A percentile compares a stretch with the other conserved stretches of the same genome.
Evolutionary conservation across 1,140 invertebrate genomes (phyloP).

Genomic region (Potamilus streckersoni): DNA sequence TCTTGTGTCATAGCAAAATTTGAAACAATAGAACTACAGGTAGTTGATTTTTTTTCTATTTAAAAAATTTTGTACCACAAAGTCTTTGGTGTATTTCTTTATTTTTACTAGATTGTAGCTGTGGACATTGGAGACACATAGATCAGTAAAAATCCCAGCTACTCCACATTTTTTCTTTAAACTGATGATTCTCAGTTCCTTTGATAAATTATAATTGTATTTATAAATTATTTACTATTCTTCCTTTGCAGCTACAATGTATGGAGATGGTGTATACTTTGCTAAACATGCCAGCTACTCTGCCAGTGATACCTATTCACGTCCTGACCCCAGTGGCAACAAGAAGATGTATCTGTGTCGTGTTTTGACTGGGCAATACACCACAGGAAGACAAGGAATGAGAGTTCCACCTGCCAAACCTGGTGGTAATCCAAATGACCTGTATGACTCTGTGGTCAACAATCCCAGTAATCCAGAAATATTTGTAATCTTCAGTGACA

Average conservation of each 20-base stretch:
- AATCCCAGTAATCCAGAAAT: conserved; percentile 26
- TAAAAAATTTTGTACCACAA: too few relatives aligned
- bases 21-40: too few relatives aligned
- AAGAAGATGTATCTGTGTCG: conserved; percentile 33
- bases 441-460: conserved; percentile 42
- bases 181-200: too few relatives aligned
- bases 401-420: conserved; percentile 30
- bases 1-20: too few relatives aligned
- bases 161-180: conserved; percentile 10
- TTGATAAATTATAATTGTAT: too few relatives aligned
- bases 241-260: conserved; percentile 3
- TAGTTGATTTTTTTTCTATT: too few relatives aligned
- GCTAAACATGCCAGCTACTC: conserved; percentile 24
- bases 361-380: conserved; percentile 41
- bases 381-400: conserved; percentile 10
- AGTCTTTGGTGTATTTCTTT: too few relatives aligned
- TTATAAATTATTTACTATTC: too few relatives aligned
- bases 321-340: conserved; percentile 14
- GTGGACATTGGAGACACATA: conserved; percentile 14
- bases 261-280: conserved; percentile 42
- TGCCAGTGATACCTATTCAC: conserved; percentile 27
- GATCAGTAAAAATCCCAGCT: conserved; percentile 19
- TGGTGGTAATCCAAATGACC: not conserved
- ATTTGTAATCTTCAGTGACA: conserved; percentile 47
- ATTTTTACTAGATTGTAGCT: too few relatives aligned